Evolutionary conservation across 2,797 vertebrate species (phyloP).

Genomic region (Spinus pinus): DNA sequence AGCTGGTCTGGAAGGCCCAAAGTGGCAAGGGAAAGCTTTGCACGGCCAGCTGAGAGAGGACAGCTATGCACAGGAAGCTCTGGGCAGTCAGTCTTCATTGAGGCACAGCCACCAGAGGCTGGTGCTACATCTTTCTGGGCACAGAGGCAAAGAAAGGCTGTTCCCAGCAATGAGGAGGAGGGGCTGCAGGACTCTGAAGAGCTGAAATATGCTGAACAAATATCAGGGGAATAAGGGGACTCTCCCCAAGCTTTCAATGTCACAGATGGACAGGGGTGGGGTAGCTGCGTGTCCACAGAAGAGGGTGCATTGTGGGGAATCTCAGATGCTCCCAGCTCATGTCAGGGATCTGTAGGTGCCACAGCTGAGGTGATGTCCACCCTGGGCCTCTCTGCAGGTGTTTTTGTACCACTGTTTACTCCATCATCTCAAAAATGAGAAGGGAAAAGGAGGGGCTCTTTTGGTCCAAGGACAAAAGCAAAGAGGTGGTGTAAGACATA

Average conservation of each 20-base stretch:
- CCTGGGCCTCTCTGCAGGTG: background rate
- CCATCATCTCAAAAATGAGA: background rate
- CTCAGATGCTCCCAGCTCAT: background rate
- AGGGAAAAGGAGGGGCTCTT: background rate
- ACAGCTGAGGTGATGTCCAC: background rate
- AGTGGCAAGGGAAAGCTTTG: background rate
- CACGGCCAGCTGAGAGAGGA: background rate
- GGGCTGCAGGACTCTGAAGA: background rate
- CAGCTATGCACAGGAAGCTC: background rate
- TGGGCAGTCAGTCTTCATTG: background rate
- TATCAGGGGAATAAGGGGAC: background rate
- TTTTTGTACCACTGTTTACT: background rate
- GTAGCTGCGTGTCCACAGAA: background rate
- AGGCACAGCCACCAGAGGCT: background rate
- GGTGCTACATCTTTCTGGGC: background rate
- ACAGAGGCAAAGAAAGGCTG: background rate
- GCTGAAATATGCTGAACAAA: background rate
- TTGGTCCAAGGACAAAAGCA: background rate
- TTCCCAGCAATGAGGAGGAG: background rate
- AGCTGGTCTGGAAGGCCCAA: background rate
- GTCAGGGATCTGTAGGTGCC: background rate
- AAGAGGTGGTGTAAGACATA: background rate
- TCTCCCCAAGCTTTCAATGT: background rate
- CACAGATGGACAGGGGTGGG: background rate
- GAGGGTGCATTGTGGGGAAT: background rate